These are phyloP conservation scores for Chionodraco myersi DNA, from an alignment of 2,113 vertebrate genomes.

Conservation along the genomic window DNA sequence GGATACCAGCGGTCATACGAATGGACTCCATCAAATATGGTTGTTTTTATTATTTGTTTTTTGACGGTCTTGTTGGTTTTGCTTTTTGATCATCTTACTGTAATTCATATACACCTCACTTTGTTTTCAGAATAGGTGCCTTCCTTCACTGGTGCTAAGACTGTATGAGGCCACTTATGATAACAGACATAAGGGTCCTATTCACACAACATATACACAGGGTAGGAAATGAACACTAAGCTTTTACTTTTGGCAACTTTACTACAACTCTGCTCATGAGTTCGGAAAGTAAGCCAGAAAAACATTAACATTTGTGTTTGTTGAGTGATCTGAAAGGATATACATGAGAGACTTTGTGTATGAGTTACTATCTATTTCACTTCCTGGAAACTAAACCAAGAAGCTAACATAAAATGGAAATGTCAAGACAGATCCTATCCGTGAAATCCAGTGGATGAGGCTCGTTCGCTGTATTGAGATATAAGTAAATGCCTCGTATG, in stretches of 20 bases:
- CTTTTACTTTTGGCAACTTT: slow-evolving; percentile 54
- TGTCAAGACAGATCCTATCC: no score
- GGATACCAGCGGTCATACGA: not conserved
- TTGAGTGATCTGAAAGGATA: not conserved
- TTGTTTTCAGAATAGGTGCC: slow-evolving; percentile 44
- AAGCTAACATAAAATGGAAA: no score
- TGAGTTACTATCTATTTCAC: not conserved
- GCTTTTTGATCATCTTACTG: slow-evolving; percentile 15
- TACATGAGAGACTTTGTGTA: not conserved
- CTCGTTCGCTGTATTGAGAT: no score
- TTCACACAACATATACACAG: slow-evolving; percentile 9
- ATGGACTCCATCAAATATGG: slow-evolving; percentile 27
- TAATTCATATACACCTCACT: slow-evolving; percentile 50
- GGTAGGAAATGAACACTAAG: slow-evolving; percentile 73
- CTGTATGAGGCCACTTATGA: slow-evolving; percentile 8
- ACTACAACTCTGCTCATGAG: slow-evolving; percentile 4
- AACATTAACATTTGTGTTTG: not conserved
- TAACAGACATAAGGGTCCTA: not conserved
- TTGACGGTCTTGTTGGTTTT: slow-evolving; percentile 29
- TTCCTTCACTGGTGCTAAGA: slow-evolving; percentile 71
- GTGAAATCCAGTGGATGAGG: no score
- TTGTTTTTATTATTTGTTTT: slow-evolving; percentile 27
- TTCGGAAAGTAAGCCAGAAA: not conserved
- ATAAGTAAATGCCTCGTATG: no score
- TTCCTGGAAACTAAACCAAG: no score